Percentiles rank a stretch among this genome's conserved stretches.
Evolutionary conservation across 2,797 vertebrate genomes (phyloP).

Genomic region (Acropternis orthonyx): DNA sequence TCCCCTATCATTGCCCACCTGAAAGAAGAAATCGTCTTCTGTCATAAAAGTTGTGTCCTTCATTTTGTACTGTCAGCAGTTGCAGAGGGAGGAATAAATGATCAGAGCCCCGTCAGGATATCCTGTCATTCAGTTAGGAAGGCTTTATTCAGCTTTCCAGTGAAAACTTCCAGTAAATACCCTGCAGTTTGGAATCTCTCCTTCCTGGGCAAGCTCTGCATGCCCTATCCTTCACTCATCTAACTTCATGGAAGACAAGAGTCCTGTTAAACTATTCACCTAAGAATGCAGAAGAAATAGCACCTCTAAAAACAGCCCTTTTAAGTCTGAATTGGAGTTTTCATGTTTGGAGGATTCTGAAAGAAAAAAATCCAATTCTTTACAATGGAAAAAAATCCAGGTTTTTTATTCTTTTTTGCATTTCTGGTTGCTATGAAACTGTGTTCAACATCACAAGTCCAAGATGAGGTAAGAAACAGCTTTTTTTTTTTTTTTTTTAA

Average conservation of each 20-base stretch:
- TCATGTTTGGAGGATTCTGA: neutral
- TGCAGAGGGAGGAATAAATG: conserved; percentile 28
- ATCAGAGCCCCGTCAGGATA: conserved; percentile 68
- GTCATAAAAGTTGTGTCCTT: conserved; percentile 19
- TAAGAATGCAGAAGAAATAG: conserved; percentile 7
- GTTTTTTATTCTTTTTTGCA: neutral
- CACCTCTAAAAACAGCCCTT: neutral
- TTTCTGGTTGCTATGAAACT: neutral
- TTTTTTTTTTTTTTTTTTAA: neutral
- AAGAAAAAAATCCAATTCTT: neutral
- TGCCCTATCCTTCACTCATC: neutral
- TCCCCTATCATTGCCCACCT: neutral
- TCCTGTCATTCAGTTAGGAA: conserved; percentile 73
- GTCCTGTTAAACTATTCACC: neutral
- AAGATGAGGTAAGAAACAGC: conserved; percentile 69
- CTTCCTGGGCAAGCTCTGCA: conserved; percentile 22
- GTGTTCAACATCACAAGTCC: neutral
- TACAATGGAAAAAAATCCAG: conserved; percentile 38
- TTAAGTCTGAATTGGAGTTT: neutral
- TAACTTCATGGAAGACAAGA: conserved; percentile 42
- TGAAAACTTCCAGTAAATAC: neutral
- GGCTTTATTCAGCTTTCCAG: conserved; percentile 46
- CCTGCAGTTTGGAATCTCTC: conserved; percentile 38
- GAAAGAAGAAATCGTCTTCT: conserved; percentile 24
- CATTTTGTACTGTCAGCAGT: neutral